Percentiles rank a stretch among this genome's conserved stretches.
These are phyloP conservation scores for Epinephelus coioides DNA, from an alignment of 2,797 vertebrate genomes.

Conservation along the genomic window DNA sequence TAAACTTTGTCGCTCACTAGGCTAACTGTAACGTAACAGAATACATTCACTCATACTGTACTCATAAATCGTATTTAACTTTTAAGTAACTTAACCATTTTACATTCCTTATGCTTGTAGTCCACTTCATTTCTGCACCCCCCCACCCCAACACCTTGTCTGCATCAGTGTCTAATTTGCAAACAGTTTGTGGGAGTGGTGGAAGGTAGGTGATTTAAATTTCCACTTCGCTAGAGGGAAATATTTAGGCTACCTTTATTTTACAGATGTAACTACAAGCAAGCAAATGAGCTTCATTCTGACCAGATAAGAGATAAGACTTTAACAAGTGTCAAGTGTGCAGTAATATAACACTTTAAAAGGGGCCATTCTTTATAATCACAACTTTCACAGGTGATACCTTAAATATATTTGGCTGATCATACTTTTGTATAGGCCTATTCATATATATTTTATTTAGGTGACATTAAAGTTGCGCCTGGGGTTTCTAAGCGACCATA, in stretches of 20 bases:
- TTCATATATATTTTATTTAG: background rate
- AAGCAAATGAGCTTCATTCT: background rate
- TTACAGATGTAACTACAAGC: background rate
- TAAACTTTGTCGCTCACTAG: background rate
- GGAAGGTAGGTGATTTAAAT: background rate
- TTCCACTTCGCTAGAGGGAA: background rate
- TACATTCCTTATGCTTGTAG: too few relatives aligned
- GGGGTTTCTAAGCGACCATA: too few relatives aligned
- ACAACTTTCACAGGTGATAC: background rate
- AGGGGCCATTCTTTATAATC: background rate
- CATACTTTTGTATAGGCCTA: background rate
- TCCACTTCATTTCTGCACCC: too few relatives aligned
- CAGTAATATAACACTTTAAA: background rate
- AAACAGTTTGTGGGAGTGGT: background rate
- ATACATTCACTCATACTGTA: too few relatives aligned
- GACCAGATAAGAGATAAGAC: background rate
- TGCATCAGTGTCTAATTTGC: background rate
- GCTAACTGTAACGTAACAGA: too few relatives aligned
- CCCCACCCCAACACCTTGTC: too few relatives aligned
- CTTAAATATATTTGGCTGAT: slow-evolving; percentile 1
- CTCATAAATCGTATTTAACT: too few relatives aligned
- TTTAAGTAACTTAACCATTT: too few relatives aligned
- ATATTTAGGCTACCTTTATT: background rate
- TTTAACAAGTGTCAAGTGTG: background rate
- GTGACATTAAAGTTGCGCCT: background rate